Conservation (phyloP, 1,140 invertebrate genomes). For the Leptopilina clavipes region DNA sequence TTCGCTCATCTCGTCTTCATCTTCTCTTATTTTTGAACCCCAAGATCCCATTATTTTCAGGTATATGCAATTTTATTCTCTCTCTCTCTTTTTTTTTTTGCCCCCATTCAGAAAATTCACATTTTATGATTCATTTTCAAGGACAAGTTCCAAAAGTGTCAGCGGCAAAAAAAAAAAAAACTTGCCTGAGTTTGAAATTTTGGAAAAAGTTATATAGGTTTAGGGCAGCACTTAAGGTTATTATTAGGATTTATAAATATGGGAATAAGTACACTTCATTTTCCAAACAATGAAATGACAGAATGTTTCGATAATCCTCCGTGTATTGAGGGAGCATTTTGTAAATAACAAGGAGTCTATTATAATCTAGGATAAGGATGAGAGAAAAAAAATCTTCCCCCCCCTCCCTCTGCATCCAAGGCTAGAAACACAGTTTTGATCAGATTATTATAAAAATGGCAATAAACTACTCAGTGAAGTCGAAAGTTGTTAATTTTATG, state of each 20-base stretch:
- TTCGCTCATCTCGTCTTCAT: no score
- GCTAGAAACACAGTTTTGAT: not conserved
- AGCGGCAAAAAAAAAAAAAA: not conserved
- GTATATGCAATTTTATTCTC: slow-evolving; percentile 9
- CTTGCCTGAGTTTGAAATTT: not conserved
- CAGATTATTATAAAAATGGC: slow-evolving; percentile 20
- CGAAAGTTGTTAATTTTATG: slow-evolving; percentile 30
- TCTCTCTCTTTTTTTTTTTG: not conserved
- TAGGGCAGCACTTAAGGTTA: slow-evolving; percentile 15
- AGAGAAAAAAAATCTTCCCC: not conserved
- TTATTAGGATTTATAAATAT: slow-evolving; percentile 19
- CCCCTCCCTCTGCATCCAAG: no score
- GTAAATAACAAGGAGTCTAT: not conserved
- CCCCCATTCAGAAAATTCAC: not conserved
- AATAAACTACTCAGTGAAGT: slow-evolving; percentile 21
- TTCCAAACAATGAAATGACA: not conserved
- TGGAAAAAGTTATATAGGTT: not conserved
- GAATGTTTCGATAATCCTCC: slow-evolving; percentile 26
- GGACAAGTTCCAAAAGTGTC: not conserved
- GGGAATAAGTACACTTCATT: slow-evolving; percentile 23
- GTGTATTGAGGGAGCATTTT: not conserved
- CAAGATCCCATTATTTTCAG: not conserved
- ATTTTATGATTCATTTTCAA: not conserved
- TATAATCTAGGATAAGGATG: not conserved
- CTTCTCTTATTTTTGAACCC: not conserved